Base-by-base conservation (phyloP, 2,888 invertebrate species). In the Limnephilus lunatus region DNA sequence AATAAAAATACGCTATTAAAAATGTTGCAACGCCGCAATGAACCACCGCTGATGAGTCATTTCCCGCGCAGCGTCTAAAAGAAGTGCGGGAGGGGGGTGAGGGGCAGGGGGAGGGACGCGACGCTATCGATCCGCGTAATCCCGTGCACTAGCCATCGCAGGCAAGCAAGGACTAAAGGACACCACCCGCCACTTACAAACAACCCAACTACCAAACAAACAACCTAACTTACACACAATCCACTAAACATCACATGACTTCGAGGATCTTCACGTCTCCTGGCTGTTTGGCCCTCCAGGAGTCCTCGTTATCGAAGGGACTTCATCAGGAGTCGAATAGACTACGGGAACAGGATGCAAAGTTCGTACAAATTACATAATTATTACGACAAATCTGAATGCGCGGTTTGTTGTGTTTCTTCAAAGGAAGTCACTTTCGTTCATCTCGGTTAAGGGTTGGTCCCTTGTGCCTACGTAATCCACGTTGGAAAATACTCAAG, bases 11-110 rank as follows among this genome's bases (percentile, higher is more conserved):
- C 93, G 86, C 93, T 83, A 92, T 91, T 93, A 91, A 91, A 93
- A 92, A 93, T 90, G 89, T 92, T 93, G 93, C 93, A 93, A 93
- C 93, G 93, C 91, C 93, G 93, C 93, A 92, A 83, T 91, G 91
- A 92, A 92, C 92, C 87, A 92, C 92, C 92, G 35, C 92, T 93
- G 93, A 93, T 93, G 93, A 93, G 91, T 93, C 93, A 93, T 92
- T 93, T 92, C 92, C 92, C 91, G 91, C 93, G 92, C 90, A 92
- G 90, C 91, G 92, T 90, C 92, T 92, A 90, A 85, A 83, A 90
- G 86, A 81, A 32, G 90, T 89, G 39, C 80, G 85, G 44, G 82
- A 80, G n/a, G 82, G 30, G 91, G 31, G 85, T 80, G 14, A 25
- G 90, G 91, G 35, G 44, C 53, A 19, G 92, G 53, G 92, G 53